These are phyloP conservation scores for Ypsolopha scabrella DNA, from an alignment of 2,888 invertebrate species.

Conservation along the genomic window DNA sequence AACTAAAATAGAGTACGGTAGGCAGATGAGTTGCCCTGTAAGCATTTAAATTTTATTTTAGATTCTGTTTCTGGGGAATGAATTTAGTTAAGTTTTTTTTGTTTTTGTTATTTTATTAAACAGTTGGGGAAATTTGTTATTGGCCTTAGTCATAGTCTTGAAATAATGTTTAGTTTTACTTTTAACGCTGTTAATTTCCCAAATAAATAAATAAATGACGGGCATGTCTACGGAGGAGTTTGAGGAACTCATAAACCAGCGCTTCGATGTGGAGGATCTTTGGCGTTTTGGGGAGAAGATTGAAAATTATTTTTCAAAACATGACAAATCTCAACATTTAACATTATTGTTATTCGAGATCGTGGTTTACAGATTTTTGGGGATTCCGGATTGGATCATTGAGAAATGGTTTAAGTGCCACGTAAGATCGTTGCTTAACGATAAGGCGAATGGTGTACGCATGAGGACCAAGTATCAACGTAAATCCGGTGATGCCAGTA, in stretches of 20 bases:
- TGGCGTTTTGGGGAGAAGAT: neutral
- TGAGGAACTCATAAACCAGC: neutral
- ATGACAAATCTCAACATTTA: neutral
- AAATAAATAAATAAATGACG: neutral
- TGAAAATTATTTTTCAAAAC: neutral
- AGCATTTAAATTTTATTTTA: too few relatives aligned
- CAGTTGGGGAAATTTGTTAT: too few relatives aligned
- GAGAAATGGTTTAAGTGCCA: neutral
- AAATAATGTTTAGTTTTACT: too few relatives aligned
- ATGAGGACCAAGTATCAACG: neutral
- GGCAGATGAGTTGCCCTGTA: too few relatives aligned
- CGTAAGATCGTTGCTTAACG: neutral
- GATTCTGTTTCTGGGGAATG: too few relatives aligned
- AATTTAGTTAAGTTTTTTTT: too few relatives aligned
- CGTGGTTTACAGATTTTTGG: neutral
- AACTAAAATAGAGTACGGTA: too few relatives aligned
- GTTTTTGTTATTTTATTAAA: too few relatives aligned
- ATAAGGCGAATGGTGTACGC: neutral
- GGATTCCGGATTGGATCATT: neutral
- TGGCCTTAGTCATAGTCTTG: too few relatives aligned
- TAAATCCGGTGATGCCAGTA: neutral
- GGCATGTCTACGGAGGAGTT: neutral
- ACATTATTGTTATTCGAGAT: neutral
- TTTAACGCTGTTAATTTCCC: too few relatives aligned
- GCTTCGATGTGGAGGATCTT: neutral